Percentiles rank a stretch among this genome's conserved stretches.
These are phyloP conservation scores for Lasioglossum malachurum DNA, from an alignment of 2,888 invertebrate species.

Conservation along the genomic window DNA sequence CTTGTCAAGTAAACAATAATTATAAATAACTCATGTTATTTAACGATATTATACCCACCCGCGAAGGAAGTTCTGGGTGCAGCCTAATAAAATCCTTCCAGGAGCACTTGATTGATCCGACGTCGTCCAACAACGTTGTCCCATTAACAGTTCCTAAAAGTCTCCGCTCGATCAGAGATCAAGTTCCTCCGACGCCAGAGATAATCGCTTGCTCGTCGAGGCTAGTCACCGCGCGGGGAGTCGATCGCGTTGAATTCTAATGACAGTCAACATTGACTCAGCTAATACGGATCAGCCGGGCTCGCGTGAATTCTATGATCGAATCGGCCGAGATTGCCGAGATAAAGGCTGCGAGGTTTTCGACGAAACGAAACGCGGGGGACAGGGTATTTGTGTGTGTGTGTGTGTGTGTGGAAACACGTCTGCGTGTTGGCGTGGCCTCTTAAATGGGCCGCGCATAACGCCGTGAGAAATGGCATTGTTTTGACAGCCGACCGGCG, in stretches of 20 bases:
- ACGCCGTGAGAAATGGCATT: constrained; percentile 80
- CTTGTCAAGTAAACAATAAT: too few species aligned
- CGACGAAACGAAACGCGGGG: constrained; percentile 53
- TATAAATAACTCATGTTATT: background rate
- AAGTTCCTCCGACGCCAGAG: background rate
- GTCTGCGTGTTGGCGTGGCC: constrained; percentile 49
- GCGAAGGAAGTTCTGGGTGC: background rate
- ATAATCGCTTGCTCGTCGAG: background rate
- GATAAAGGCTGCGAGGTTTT: constrained; percentile 40
- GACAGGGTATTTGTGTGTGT: too few species aligned
- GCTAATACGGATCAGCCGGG: constrained; percentile 45
- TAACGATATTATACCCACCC: background rate
- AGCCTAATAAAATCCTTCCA: background rate
- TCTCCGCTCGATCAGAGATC: background rate
- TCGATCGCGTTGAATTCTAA: background rate
- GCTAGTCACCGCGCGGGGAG: background rate
- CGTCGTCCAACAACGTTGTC: background rate
- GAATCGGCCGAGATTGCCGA: constrained; percentile 25
- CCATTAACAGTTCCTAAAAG: background rate
- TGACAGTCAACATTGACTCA: constrained; percentile 42
- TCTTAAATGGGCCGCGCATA: constrained; percentile 80
- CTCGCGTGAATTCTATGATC: constrained; percentile 71
- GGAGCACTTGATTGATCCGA: background rate
- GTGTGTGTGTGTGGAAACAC: background rate
- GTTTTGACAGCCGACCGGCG: constrained; percentile 79